Percentiles rank a stretch among this genome's conserved stretches.
These are phyloP conservation scores for Lingula anatina DNA, from an alignment of 2,888 invertebrate genomes.

Conservation along the genomic window DNA sequence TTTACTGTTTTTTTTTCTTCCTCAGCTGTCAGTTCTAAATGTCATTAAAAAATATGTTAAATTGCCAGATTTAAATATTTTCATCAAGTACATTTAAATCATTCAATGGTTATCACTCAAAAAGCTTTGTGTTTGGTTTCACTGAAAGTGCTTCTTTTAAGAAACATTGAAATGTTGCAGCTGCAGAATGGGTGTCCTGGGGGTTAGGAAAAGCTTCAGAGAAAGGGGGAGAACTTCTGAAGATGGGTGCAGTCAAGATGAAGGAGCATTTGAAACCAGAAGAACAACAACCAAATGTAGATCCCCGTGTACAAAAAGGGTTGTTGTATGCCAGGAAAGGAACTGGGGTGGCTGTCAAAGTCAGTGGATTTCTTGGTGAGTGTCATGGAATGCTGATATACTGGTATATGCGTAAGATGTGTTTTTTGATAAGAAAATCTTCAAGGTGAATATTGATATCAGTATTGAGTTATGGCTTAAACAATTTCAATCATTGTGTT, in stretches of 20 bases:
- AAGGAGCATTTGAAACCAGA: constrained; percentile 57
- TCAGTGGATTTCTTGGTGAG: constrained; percentile 65
- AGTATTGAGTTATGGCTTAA: not conserved
- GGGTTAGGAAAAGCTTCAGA: constrained; percentile 65
- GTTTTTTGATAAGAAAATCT: not conserved
- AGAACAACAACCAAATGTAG: constrained; percentile 54
- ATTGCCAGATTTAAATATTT: no score
- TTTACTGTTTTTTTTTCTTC: no score
- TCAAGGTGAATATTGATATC: not conserved
- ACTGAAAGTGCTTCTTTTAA: not conserved
- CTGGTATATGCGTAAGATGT: not conserved
- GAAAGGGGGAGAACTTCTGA: constrained; percentile 62
- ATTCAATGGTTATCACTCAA: no score
- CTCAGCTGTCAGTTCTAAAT: no score
- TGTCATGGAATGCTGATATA: constrained; percentile 7
- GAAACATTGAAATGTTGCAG: constrained; percentile 17
- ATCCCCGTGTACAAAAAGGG: constrained; percentile 59
- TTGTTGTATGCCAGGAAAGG: constrained; percentile 65
- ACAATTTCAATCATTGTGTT: no score
- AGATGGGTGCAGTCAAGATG: constrained; percentile 61
- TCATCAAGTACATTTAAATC: no score
- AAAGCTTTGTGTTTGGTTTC: no score
- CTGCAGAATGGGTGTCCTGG: constrained; percentile 64
- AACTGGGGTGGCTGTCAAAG: constrained; percentile 64
- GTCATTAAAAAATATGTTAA: no score